phyloP scores from a whole-genome alignment of 2,888 invertebrate species.

The Morpho helenor region DNA sequence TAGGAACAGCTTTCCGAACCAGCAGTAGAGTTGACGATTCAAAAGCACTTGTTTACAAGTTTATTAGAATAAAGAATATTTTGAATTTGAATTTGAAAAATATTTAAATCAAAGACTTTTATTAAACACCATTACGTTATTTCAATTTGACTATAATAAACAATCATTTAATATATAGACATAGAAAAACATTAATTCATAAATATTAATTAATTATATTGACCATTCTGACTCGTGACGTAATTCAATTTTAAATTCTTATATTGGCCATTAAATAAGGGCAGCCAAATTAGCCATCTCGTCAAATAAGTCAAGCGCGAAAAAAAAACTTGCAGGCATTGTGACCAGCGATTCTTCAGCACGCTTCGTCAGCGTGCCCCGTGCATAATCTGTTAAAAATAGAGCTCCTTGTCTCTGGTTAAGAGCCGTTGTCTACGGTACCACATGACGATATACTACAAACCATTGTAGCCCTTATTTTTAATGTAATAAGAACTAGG shows the following conservation, averaged over 20 bases:
- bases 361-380: slow-evolving; percentile 41
- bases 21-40: too few relatives aligned
- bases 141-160: too few relatives aligned
- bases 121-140: too few relatives aligned
- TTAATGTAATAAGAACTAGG: slow-evolving; percentile 12
- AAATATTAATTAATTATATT: too few relatives aligned
- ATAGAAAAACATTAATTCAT: too few relatives aligned
- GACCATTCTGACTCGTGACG: not conserved
- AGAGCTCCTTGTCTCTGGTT: slow-evolving; percentile 48
- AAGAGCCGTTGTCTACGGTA: slow-evolving; percentile 42
- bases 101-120: too few relatives aligned
- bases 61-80: too few relatives aligned
- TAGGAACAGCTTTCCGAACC: too few relatives aligned
- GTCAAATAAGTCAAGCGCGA: slow-evolving; percentile 29
- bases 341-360: slow-evolving; percentile 29
- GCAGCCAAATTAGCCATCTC: slow-evolving; percentile 25
- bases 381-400: slow-evolving; percentile 72
- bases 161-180: too few relatives aligned
- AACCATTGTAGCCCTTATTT: slow-evolving; percentile 20
- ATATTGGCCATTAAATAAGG: slow-evolving; percentile 15
- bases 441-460: slow-evolving; percentile 23
- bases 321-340: slow-evolving; percentile 27
- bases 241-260: slow-evolving; percentile 7
- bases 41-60: too few relatives aligned
- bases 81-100: too few relatives aligned